A percentile compares a stretch with the other conserved stretches of the same genome.
Evolutionary conservation across 2,113 vertebrate species (phyloP).

Genomic region (Pitta sordida): DNA sequence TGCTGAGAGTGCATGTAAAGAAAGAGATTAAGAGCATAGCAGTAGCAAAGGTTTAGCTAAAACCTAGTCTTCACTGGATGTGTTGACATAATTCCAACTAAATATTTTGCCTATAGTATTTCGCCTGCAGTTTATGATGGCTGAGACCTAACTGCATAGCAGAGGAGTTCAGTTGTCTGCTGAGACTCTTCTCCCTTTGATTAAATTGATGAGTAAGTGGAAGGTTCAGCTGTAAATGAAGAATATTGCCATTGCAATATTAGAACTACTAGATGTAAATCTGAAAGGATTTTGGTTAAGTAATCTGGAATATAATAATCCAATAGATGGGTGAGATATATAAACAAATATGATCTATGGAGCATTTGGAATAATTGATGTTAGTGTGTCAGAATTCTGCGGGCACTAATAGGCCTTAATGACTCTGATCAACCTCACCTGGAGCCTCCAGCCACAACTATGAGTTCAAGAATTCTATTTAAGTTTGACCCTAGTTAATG

Average conservation of each 20-base stretch:
- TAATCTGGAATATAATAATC: not conserved
- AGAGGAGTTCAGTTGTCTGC: not conserved
- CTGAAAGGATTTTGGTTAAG: not conserved
- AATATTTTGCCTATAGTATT: not conserved
- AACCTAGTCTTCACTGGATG: not conserved
- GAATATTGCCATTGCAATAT: not conserved
- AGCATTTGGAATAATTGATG: not conserved
- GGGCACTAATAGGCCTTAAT: not conserved
- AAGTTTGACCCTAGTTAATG: not conserved
- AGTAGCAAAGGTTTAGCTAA: not conserved
- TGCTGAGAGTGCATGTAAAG: not conserved
- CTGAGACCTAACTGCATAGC: not conserved
- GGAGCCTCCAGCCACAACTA: not conserved
- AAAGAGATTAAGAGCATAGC: not conserved
- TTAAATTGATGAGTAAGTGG: not conserved
- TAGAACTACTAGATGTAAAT: not conserved
- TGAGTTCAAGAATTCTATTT: not conserved
- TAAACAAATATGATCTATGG: not conserved
- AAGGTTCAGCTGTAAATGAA: not conserved
- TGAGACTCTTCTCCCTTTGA: not conserved
- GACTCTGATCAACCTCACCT: not conserved
- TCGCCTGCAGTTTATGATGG: not conserved
- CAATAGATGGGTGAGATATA: not conserved
- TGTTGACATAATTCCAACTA: not conserved
- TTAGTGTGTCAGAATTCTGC: not conserved